phyloP scores from a whole-genome alignment of 2,888 invertebrate genomes.

The Diloba caeruleocephala region DNA sequence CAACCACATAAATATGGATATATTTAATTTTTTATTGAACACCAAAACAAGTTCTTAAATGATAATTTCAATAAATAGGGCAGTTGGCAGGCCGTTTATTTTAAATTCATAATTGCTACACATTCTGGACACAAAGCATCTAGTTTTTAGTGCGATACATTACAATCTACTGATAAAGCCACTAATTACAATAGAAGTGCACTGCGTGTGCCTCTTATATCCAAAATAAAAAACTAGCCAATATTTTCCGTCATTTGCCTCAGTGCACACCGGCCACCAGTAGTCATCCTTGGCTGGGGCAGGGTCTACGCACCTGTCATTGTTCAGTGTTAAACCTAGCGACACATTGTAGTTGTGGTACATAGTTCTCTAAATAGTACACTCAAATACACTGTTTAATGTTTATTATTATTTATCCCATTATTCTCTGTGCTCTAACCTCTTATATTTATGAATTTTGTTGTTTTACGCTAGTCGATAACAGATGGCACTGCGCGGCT shows the following conservation, averaged over 20 bases:
- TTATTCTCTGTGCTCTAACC: conserved; percentile 22
- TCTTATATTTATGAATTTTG: conserved; percentile 36
- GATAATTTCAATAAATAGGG: conserved; percentile 34
- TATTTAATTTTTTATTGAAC: conserved; percentile 31
- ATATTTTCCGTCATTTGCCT: conserved; percentile 75
- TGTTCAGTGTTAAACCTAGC: conserved; percentile 82
- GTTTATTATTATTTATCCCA: conserved; percentile 12
- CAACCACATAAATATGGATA: conserved; percentile 8
- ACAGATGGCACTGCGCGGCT: conserved; percentile 77
- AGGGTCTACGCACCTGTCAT: conserved; percentile 80
- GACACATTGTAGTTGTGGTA: conserved; percentile 83
- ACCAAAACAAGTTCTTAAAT: conserved; percentile 29
- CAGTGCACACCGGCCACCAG: conserved; percentile 72
- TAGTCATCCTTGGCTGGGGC: conserved; percentile 83
- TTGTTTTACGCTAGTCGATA: conserved; percentile 69
- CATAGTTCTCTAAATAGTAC: conserved; percentile 76
- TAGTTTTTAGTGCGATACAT: conserved; percentile 66
- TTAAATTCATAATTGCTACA: conserved; percentile 43
- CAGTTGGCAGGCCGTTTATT: conserved; percentile 40
- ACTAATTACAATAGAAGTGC: conserved; percentile 80
- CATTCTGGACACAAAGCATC: conserved; percentile 64
- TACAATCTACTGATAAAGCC: conserved; percentile 79
- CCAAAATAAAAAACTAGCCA: conserved; percentile 71
- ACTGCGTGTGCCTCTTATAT: conserved; percentile 61
- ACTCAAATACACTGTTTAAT: conserved; percentile 45